Base-by-base conservation (phyloP, 2,113 vertebrate genomes). In the Pseudorhombus dupliciocellatus region DNA sequence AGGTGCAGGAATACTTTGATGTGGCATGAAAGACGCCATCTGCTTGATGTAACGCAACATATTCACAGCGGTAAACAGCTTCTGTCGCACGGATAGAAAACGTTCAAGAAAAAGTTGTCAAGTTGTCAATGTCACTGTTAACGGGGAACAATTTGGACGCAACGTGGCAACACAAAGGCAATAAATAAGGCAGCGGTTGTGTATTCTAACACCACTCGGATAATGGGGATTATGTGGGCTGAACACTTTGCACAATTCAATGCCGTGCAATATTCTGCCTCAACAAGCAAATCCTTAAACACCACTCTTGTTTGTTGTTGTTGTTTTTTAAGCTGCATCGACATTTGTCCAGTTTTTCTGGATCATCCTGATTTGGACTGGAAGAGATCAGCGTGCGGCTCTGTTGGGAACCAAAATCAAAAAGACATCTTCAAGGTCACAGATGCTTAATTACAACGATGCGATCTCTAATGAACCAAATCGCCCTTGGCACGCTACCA, bases 401-500 rank as follows among this genome's bases (percentile, higher is more conserved):
- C 30, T 6, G 1, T 11, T 14, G 2, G 11, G 67, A 22, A 46
- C 2, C 57, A 28, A 51, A 60, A 66, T 30, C 15, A 66, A 57
- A 30, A 60, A 61, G 67, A 67, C 61, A n/a, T 53, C 34, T 62
- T 77, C 60, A 86, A 76, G 75, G 85, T 79, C 77, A 70, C 72
- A 71, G 74, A 73, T 78, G 83, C 56, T 70, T 83, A 83, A 89
- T 89, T 84, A 66, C 65, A 64, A 26, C n/a, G 67, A 83, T 69
- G 67, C 55, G 73, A 81, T 81, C 79, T 55, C 55, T 77, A 82
- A 86, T 83, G 74, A 74, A 75, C 57, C 61, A 68, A 55, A 70
- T 70, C 24, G 34, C 65, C 70, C 48, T 57, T 51, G 74, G 59
- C 21, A 64, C 79, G 74, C 37, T 52, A 61, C 61, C 52, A 71